Percentiles rank a stretch among this genome's conserved stretches.
Evolutionary conservation across 2,113 vertebrate species (phyloP).

Genomic region (Motacilla tschutschensis): DNA sequence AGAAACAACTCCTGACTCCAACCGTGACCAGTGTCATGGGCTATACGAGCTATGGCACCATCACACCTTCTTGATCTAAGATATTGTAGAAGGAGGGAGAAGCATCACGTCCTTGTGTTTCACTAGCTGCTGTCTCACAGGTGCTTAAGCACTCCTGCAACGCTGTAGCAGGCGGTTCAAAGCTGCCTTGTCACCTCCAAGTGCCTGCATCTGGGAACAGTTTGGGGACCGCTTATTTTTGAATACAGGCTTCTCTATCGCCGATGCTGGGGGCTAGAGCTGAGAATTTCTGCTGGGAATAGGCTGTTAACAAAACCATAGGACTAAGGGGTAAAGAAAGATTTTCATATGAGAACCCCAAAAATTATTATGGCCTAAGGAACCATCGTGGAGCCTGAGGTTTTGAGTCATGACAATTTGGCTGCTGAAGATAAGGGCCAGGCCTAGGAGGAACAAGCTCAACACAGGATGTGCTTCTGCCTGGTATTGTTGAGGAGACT

Average conservation of each 20-base stretch:
- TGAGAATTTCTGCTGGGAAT: not conserved
- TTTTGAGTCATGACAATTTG: constrained; percentile 22
- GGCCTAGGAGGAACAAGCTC: not conserved
- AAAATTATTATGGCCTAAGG: not conserved
- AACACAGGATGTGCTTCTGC: not conserved
- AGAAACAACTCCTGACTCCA: not conserved
- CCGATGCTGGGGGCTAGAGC: not conserved
- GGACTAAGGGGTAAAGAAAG: not conserved
- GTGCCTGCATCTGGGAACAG: not conserved
- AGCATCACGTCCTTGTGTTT: not conserved
- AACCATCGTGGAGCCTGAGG: not conserved
- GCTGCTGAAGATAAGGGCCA: not conserved
- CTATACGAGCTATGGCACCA: not conserved
- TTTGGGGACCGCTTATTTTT: not conserved
- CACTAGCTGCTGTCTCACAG: not conserved
- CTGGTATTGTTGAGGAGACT: not conserved
- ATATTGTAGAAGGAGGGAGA: not conserved
- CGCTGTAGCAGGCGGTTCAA: not conserved
- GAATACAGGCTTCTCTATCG: not conserved
- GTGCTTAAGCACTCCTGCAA: accelerated
- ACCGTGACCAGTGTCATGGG: not conserved
- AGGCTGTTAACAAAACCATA: not conserved
- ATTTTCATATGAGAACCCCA: not conserved
- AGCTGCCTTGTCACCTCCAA: not conserved
- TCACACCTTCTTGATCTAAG: not conserved